Conservation (phyloP, 2,797 vertebrate genomes). For the Oreortyx pictus region DNA sequence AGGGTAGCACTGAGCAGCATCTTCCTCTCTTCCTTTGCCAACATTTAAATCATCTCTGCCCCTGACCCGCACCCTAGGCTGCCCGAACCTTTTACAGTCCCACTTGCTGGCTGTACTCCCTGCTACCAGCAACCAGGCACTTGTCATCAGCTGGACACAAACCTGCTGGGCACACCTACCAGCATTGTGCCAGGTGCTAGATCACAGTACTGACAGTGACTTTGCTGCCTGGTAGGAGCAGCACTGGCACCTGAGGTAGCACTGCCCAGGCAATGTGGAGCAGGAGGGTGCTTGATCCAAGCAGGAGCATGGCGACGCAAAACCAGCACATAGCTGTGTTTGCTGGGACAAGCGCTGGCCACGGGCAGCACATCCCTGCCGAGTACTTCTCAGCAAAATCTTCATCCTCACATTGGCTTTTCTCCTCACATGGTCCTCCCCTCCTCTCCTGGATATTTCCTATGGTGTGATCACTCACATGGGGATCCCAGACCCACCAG, state of each 20-base stretch:
- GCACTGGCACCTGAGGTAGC: accelerated
- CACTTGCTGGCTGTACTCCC: background rate
- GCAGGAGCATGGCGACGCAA: accelerated
- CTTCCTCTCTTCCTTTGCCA: background rate
- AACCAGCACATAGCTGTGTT: accelerated
- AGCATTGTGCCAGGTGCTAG: background rate
- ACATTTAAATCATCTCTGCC: background rate
- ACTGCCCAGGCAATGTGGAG: accelerated
- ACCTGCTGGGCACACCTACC: background rate
- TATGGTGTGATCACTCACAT: background rate
- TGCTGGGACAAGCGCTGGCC: background rate
- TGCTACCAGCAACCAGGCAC: background rate
- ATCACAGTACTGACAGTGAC: background rate
- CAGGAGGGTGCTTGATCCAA: background rate
- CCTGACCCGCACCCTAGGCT: background rate
- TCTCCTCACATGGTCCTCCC: background rate
- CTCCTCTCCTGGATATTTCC: background rate
- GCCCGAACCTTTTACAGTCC: background rate
- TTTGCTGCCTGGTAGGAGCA: accelerated
- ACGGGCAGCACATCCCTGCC: accelerated
- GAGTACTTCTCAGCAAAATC: background rate
- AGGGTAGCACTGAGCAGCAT: background rate
- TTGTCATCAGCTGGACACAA: background rate
- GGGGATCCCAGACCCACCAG: background rate
- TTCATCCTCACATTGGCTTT: background rate